Conservation (phyloP, 2,888 invertebrate genomes). For the Clivina fossor region DNA sequence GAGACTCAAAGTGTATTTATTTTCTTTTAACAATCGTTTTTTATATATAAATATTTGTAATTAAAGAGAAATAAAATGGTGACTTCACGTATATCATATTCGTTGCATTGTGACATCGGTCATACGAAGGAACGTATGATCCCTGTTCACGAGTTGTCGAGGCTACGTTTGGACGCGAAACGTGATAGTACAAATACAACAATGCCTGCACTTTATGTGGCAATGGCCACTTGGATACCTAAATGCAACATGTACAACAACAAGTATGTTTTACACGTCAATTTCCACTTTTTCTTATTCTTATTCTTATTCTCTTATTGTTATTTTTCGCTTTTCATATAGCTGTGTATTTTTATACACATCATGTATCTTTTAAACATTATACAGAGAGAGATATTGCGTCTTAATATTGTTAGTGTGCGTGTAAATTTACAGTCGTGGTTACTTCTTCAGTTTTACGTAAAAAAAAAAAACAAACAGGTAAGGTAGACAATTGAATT, state of each 20-base stretch:
- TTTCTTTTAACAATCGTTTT: no score
- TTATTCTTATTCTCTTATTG: neutral
- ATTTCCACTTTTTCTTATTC: neutral
- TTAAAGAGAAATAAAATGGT: constrained; percentile 57
- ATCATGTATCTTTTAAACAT: no score
- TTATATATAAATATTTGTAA: no score
- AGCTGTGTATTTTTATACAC: neutral
- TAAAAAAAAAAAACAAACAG: no score
- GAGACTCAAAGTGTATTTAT: no score
- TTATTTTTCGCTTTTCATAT: no score
- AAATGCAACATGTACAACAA: constrained; percentile 59
- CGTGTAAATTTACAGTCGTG: no score
- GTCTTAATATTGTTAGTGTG: no score
- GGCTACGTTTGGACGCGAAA: constrained; percentile 59
- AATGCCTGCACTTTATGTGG: constrained; percentile 71
- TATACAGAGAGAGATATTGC: no score
- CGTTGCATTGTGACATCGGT: constrained; percentile 64
- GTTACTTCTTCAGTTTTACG: no score
- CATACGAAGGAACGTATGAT: constrained; percentile 53
- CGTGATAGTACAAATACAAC: constrained; percentile 60
- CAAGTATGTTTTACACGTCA: constrained; percentile 26
- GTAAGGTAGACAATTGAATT: no score
- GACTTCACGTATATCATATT: constrained; percentile 65
- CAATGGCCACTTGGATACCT: constrained; percentile 75
- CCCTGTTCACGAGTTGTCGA: constrained; percentile 63